phyloP scores from a whole-genome alignment of 2,888 invertebrate genomes.

The Ligdia adustata region DNA sequence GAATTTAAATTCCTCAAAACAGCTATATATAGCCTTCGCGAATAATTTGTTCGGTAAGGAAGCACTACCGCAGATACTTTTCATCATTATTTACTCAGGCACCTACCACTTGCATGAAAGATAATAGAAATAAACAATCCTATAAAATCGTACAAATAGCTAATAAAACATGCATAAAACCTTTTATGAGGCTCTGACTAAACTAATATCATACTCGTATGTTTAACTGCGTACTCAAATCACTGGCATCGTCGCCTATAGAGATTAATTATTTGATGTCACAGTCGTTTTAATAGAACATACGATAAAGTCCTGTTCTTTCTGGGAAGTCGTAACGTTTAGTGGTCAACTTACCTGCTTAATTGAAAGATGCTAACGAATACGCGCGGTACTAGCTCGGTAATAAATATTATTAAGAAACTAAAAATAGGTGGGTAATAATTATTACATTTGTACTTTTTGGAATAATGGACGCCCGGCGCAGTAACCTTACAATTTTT shows the following conservation, averaged over 20 bases:
- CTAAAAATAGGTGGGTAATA: no score
- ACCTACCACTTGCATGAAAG: no score
- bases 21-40: no score
- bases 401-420: no score
- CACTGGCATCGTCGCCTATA: conserved; percentile 54
- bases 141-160: conserved; percentile 33
- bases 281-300: conserved; percentile 61
- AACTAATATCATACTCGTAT: conserved; percentile 39
- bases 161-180: conserved; percentile 41
- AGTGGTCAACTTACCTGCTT: conserved; percentile 13
- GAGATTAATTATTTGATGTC: conserved; percentile 67
- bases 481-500: no score
- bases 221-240: conserved; percentile 43
- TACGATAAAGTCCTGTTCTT: conserved; percentile 53
- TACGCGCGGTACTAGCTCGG: no score
- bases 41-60: background rate
- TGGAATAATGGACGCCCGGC: no score
- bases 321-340: conserved; percentile 70
- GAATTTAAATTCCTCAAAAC: no score
- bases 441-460: no score
- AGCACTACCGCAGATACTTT: no score
- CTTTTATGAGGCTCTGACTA: conserved; percentile 38
- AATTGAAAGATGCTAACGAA: no score
- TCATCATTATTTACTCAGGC: no score
- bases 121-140: conserved; percentile 17